A percentile compares a stretch with the other conserved stretches of the same genome.
These are phyloP conservation scores for Rhincodon typus DNA, from an alignment of 2,797 vertebrate genomes.

Conservation along the genomic window DNA sequence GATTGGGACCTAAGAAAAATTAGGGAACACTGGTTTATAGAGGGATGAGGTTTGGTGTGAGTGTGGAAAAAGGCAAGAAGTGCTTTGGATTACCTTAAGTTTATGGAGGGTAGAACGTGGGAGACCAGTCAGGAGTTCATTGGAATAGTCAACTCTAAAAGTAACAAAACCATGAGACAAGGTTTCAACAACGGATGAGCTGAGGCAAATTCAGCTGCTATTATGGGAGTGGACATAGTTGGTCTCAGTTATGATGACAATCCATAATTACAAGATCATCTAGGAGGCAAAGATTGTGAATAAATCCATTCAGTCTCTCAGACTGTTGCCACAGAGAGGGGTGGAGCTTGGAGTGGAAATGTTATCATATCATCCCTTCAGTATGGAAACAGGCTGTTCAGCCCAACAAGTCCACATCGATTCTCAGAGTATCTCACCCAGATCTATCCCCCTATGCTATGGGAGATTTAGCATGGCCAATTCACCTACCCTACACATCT, in stretches of 20 bases:
- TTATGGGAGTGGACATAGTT: background rate
- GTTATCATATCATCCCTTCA: no score
- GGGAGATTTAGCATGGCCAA: no score
- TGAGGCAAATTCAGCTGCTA: background rate
- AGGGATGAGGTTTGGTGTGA: background rate
- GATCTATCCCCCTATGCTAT: no score
- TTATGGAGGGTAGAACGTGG: background rate
- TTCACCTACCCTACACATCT: no score
- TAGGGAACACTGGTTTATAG: background rate
- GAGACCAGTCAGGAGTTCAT: background rate
- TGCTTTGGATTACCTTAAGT: background rate
- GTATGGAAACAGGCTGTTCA: no score
- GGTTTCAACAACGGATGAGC: background rate
- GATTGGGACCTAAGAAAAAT: background rate
- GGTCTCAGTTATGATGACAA: background rate
- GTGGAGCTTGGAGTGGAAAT: background rate
- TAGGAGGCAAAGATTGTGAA: background rate
- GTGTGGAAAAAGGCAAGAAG: background rate
- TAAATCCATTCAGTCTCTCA: background rate
- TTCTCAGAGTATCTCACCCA: no score
- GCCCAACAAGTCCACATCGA: no score
- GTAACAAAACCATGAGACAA: background rate
- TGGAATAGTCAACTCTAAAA: background rate
- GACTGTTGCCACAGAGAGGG: background rate
- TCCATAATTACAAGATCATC: background rate